phyloP scores from a whole-genome alignment of 2,888 invertebrate species.

The Congeria kusceri region DNA sequence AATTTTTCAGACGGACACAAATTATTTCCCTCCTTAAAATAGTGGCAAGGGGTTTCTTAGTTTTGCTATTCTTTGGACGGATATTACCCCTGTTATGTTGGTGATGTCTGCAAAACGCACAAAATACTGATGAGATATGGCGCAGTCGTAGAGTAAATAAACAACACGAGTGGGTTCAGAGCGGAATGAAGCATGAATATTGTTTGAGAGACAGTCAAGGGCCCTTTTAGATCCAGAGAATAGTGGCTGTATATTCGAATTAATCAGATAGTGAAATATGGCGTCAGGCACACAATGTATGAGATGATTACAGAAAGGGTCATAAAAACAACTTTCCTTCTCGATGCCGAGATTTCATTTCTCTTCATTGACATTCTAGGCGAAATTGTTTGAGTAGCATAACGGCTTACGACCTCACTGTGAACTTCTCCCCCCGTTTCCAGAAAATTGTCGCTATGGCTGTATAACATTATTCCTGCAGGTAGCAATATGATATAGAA shows the following conservation, averaged over 20 bases:
- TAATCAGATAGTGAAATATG: slow-evolving; percentile 86
- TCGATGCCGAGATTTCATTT: slow-evolving; percentile 80
- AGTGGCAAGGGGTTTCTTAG: slow-evolving; percentile 18
- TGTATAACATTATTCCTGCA: slow-evolving; percentile 84
- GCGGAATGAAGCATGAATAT: slow-evolving; percentile 84
- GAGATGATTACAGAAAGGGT: slow-evolving; percentile 85
- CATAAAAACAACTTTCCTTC: slow-evolving; percentile 85
- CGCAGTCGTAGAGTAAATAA: slow-evolving; percentile 79
- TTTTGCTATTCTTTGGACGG: slow-evolving; percentile 4
- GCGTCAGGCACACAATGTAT: slow-evolving; percentile 85
- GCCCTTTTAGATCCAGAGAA: slow-evolving; percentile 68
- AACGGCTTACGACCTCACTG: not conserved
- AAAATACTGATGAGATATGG: slow-evolving; percentile 35
- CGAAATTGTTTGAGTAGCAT: slow-evolving; percentile 33
- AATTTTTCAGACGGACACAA: slow-evolving; percentile 37
- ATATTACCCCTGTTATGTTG: not conserved
- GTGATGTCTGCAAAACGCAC: not conserved
- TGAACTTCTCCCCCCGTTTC: slow-evolving; percentile 68
- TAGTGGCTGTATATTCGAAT: slow-evolving; percentile 84
- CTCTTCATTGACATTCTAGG: slow-evolving; percentile 76
- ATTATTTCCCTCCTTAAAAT: slow-evolving; percentile 35
- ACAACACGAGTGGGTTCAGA: slow-evolving; percentile 86
- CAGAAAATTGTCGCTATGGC: slow-evolving; percentile 85
- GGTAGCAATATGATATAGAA: slow-evolving; percentile 85
- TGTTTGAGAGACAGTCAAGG: slow-evolving; percentile 78